Evolutionary conservation across 2,888 invertebrate species (phyloP).

Genomic region (Arrhopalites spinosus): DNA sequence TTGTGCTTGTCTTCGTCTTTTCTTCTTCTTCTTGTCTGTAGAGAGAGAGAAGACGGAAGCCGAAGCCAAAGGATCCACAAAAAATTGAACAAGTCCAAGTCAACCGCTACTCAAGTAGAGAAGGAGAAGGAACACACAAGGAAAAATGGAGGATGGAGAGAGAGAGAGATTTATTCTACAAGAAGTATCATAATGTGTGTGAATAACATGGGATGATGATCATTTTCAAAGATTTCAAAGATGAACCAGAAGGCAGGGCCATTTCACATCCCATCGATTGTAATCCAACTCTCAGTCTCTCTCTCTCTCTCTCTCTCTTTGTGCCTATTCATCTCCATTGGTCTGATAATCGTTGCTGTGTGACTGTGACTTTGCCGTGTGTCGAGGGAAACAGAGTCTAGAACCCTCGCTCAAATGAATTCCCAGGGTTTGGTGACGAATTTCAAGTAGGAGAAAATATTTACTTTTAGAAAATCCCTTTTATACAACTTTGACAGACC

Average conservation of each 20-base stretch:
- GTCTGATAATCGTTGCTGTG: too few species aligned
- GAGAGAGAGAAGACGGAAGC: background rate
- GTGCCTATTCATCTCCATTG: too few species aligned
- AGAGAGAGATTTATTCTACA: background rate
- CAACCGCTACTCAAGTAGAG: background rate
- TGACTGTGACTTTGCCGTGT: background rate
- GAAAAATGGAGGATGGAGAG: background rate
- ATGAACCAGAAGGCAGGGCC: too few species aligned
- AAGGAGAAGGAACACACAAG: background rate
- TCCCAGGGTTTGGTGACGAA: conserved; percentile 32
- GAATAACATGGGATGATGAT: background rate
- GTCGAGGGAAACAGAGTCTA: background rate
- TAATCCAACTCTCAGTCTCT: background rate
- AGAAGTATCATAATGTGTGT: background rate
- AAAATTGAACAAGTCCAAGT: background rate
- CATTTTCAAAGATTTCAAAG: too few species aligned
- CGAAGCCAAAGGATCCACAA: background rate
- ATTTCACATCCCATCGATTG: background rate
- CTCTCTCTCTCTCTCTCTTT: background rate
- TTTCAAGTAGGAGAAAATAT: conserved; percentile 36
- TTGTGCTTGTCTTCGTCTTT: too few species aligned
- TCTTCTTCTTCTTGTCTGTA: too few species aligned
- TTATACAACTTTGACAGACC: conserved; percentile 27
- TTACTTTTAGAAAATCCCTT: conserved; percentile 23
- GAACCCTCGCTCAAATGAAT: background rate